A percentile compares a stretch with the other conserved stretches of the same genome.
phyloP scores from a whole-genome alignment of 2,888 invertebrate species.

The Cantharis lateralis region DNA sequence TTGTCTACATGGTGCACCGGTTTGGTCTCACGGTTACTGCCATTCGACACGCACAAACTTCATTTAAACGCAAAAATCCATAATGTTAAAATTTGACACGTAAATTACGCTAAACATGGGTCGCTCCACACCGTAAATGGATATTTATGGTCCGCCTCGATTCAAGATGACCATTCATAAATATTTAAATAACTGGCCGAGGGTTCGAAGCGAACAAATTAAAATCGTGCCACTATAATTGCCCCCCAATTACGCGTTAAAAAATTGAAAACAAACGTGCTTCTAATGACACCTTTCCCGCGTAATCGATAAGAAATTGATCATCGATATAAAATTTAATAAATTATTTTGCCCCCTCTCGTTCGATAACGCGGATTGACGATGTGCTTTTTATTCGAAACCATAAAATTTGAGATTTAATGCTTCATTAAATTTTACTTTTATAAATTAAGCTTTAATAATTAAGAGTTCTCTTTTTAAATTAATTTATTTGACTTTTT shows the following conservation, averaged over 20 bases:
- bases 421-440: not conserved
- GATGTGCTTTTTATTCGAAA: not conserved
- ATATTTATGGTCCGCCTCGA: slow-evolving; percentile 43
- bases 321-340: not conserved
- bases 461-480: not conserved
- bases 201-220: slow-evolving; percentile 38
- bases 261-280: not conserved
- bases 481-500: not conserved
- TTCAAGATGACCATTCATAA: slow-evolving; percentile 38
- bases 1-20: slow-evolving; percentile 42
- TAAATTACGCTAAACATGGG: slow-evolving; percentile 44
- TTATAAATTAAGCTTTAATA: not conserved
- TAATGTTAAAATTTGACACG: slow-evolving; percentile 43
- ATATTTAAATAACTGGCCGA: slow-evolving; percentile 44
- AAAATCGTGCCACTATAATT: slow-evolving; percentile 24
- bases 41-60: slow-evolving; percentile 45
- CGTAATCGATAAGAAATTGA: not conserved
- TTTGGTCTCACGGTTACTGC: slow-evolving; percentile 45
- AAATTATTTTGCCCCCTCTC: too few species aligned
- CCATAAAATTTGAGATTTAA: not conserved
- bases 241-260: not conserved
- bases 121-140: slow-evolving; percentile 41
- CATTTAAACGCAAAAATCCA: slow-evolving; percentile 44
- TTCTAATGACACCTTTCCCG: not conserved
- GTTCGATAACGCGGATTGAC: not conserved